A percentile compares a stretch with the other conserved stretches of the same genome.
Conservation (phyloP, 2,888 invertebrate species). For the Harpalus rufipes region DNA sequence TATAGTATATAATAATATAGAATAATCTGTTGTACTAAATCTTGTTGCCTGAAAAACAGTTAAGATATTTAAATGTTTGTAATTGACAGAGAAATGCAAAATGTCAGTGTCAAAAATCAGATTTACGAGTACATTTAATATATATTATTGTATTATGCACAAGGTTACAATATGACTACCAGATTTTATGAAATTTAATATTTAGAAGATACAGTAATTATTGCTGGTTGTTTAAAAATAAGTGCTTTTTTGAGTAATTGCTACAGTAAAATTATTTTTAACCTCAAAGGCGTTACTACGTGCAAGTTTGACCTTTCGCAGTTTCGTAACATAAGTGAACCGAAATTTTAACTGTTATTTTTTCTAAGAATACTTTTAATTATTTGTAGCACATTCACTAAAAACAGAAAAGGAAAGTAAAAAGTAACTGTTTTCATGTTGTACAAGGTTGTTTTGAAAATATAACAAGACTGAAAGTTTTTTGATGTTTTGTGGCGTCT, state of each 20-base stretch:
- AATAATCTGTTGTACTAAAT: too few species aligned
- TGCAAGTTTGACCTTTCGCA: background rate
- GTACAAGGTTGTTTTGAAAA: background rate
- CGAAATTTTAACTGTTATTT: background rate
- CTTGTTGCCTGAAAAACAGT: too few species aligned
- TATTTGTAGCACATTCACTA: background rate
- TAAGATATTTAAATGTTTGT: too few species aligned
- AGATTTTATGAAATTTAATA: background rate
- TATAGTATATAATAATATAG: too few species aligned
- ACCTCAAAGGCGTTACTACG: background rate
- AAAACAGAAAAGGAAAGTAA: background rate
- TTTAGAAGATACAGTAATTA: background rate
- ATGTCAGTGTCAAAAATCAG: too few species aligned
- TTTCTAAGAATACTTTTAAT: constrained; percentile 2
- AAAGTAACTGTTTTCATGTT: background rate
- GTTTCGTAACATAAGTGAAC: background rate
- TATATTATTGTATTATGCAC: too few species aligned
- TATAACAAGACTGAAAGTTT: background rate
- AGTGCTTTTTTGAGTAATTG: background rate
- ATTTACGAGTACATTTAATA: too few species aligned
- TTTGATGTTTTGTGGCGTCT: background rate
- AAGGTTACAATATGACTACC: too few species aligned
- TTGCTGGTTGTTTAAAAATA: background rate
- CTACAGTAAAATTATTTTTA: constrained; percentile 4
- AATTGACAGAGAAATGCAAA: too few species aligned